Conservation (phyloP, 2,797 vertebrate genomes). For the Masticophis lateralis region DNA sequence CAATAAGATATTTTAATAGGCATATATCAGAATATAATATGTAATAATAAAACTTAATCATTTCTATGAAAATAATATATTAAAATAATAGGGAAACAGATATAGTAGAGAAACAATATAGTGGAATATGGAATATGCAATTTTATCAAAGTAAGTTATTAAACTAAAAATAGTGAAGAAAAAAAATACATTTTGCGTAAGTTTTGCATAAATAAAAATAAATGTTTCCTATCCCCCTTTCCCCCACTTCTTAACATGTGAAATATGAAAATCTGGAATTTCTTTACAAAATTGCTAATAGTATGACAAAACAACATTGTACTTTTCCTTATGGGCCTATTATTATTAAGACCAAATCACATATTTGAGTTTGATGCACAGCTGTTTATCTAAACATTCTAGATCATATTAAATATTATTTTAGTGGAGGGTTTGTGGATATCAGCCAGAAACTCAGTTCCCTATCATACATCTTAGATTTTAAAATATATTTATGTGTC, state of each 20-base stretch:
- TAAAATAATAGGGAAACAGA: not conserved
- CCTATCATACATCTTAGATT: not conserved
- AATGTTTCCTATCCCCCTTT: not conserved
- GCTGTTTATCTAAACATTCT: not conserved
- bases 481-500: not conserved
- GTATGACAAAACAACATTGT: not conserved
- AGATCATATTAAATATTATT: not conserved
- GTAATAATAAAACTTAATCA: not conserved
- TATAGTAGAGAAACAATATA: not conserved
- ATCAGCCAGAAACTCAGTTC: not conserved
- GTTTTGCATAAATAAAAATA: not conserved
- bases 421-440: not conserved
- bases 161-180: not conserved
- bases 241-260: not conserved
- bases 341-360: not conserved
- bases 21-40: not conserved
- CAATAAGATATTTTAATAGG: not conserved
- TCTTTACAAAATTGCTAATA: not conserved
- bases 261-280: not conserved
- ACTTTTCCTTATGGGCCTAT: not conserved
- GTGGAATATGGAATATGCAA: not conserved
- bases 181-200: not conserved
- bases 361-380: not conserved
- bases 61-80: not conserved
- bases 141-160: not conserved